phyloP scores from a whole-genome alignment of 2,797 vertebrate genomes.

The Acanthis flammea region DNA sequence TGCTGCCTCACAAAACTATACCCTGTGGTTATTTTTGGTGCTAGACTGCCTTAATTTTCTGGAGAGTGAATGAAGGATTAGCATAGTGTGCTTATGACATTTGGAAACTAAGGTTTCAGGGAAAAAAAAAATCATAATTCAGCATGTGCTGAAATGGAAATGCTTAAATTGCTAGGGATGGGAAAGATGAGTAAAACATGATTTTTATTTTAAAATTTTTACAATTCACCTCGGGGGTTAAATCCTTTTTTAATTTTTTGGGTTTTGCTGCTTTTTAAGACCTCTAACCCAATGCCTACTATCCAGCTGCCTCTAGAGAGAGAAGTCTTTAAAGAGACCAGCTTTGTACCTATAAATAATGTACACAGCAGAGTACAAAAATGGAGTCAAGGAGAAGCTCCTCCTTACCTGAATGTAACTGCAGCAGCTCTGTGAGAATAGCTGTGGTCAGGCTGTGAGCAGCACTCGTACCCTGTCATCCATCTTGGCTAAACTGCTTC shows the following conservation, averaged over 20 bases:
- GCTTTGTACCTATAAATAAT: slow-evolving; percentile 53
- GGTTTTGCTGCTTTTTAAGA: not conserved
- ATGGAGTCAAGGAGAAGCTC: slow-evolving; percentile 24
- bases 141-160: not conserved
- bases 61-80: slow-evolving; percentile 25
- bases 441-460: not conserved
- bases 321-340: slow-evolving; percentile 6
- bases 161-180: not conserved
- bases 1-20: slow-evolving; percentile 34
- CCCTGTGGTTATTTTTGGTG: slow-evolving; percentile 31
- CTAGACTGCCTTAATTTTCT: slow-evolving; percentile 34
- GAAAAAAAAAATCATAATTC: not conserved
- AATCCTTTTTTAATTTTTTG: not conserved
- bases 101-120: not conserved
- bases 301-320: not conserved
- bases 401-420: not conserved
- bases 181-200: not conserved
- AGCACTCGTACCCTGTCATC: not conserved
- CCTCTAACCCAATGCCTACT: slow-evolving; percentile 27
- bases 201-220: not conserved
- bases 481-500: not conserved
- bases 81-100: not conserved
- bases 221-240: not conserved
- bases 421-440: not conserved
- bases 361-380: not conserved